These are phyloP conservation scores for Catostylus mosaicus DNA, from an alignment of 30 jellyfish, hydroid and myxozoan genomes.

Conservation along the genomic window DNA sequence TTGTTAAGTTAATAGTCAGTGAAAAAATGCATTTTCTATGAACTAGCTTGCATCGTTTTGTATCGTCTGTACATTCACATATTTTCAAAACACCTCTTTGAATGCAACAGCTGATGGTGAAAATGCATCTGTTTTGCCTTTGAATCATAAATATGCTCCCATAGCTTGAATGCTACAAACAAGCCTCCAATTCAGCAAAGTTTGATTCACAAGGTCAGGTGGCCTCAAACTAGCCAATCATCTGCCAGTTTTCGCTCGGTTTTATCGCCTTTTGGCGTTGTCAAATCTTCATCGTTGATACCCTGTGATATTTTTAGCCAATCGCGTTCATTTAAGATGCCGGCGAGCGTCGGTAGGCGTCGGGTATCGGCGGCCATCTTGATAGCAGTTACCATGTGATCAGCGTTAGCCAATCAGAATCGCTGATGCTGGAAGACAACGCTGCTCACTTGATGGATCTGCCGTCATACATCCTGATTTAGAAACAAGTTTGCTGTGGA, in stretches of 20 bases:
- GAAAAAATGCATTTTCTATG: background rate
- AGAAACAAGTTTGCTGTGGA: slow-evolving; percentile 64
- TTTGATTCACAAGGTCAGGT: slow-evolving; percentile 21
- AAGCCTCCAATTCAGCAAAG: slow-evolving; percentile 6
- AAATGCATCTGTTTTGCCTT: slow-evolving; percentile 42
- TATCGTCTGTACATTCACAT: background rate
- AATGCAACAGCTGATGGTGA: slow-evolving; percentile 55
- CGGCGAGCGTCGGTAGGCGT: slow-evolving; percentile 40
- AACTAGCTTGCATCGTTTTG: background rate
- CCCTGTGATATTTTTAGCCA: slow-evolving; percentile 11
- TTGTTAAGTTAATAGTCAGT: no score
- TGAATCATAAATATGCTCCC: slow-evolving; percentile 14
- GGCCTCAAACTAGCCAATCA: slow-evolving; percentile 8
- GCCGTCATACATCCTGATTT: slow-evolving; percentile 79
- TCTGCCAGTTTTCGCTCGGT: background rate
- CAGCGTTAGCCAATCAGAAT: slow-evolving; percentile 40
- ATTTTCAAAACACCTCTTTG: slow-evolving; percentile 8
- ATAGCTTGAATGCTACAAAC: slow-evolving; percentile 55
- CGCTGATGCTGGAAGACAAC: slow-evolving; percentile 30
- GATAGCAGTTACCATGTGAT: slow-evolving; percentile 53
- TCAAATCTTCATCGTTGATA: background rate
- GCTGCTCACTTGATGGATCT: slow-evolving; percentile 86
- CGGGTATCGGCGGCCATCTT: slow-evolving; percentile 59
- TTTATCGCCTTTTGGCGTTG: slow-evolving; percentile 31
- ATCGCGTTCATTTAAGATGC: background rate